Percentiles rank a stretch among this genome's conserved stretches.
Evolutionary conservation across 2,797 vertebrate species (phyloP).

Genomic region (Chaetodon trifasciatus): DNA sequence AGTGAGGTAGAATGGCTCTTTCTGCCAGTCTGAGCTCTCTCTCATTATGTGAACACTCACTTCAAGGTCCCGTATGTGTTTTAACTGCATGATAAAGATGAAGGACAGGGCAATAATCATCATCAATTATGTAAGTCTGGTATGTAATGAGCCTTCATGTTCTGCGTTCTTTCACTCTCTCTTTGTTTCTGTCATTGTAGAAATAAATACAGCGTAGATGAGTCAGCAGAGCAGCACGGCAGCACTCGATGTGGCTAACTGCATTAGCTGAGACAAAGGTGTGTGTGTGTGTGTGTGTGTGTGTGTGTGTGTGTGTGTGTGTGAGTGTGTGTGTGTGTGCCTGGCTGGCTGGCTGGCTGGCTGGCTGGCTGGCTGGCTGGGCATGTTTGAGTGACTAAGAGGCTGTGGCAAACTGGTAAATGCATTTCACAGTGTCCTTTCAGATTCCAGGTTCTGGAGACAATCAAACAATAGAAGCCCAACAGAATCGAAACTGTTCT

Average conservation of each 20-base stretch:
- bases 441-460: constrained; percentile 39
- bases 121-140: background rate
- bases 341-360: background rate
- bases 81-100: background rate
- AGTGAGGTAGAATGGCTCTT: background rate
- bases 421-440: constrained; percentile 15
- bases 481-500: constrained; percentile 55
- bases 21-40: constrained; percentile 1
- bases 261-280: background rate
- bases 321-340: no score
- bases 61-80: constrained; percentile 7
- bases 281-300: background rate
- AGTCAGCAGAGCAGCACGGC: background rate
- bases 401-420: constrained; percentile 9
- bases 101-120: background rate
- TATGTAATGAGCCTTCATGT: background rate
- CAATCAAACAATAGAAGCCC: constrained; percentile 42
- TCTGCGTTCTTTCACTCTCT: background rate
- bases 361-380: background rate
- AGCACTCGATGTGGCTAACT: background rate
- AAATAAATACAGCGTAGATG: background rate
- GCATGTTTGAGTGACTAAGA: constrained; percentile 14
- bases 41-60: constrained; percentile 7
- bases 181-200: background rate
- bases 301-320: constrained; percentile 3